Evolutionary conservation across 2,113 vertebrate species (phyloP).

Genomic region (Passer domesticus): DNA sequence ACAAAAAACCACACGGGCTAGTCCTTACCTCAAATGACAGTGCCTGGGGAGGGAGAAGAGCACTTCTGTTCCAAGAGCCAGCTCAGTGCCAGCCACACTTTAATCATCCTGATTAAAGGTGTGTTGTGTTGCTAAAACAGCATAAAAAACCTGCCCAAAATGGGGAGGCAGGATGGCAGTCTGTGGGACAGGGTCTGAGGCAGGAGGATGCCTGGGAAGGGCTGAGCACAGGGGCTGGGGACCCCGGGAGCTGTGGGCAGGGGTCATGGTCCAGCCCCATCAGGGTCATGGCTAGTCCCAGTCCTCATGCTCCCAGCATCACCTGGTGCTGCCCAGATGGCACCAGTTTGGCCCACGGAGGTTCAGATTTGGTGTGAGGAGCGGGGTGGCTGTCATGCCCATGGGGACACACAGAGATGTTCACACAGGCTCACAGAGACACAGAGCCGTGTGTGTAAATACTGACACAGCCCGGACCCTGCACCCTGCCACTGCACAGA

Average conservation of each 20-base stretch:
- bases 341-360: background rate
- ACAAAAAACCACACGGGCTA: background rate
- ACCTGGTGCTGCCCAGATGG: background rate
- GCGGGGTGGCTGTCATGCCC: background rate
- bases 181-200: background rate
- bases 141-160: background rate
- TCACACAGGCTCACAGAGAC: background rate
- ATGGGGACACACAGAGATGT: background rate
- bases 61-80: background rate
- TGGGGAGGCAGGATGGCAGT: background rate
- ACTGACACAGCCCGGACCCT: background rate
- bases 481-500: background rate
- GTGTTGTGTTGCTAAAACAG: background rate
- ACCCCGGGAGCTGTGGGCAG: fast-evolving
- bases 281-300: fast-evolving
- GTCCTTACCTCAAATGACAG: background rate
- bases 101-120: background rate
- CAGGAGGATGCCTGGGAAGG: background rate
- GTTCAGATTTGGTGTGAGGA: background rate
- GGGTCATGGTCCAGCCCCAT: background rate
- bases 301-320: fast-evolving
- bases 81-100: background rate
- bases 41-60: background rate
- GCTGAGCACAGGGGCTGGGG: background rate
- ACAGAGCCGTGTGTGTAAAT: background rate